Conservation (phyloP, 2,888 invertebrate genomes). For the Masnerella sp. region DNA sequence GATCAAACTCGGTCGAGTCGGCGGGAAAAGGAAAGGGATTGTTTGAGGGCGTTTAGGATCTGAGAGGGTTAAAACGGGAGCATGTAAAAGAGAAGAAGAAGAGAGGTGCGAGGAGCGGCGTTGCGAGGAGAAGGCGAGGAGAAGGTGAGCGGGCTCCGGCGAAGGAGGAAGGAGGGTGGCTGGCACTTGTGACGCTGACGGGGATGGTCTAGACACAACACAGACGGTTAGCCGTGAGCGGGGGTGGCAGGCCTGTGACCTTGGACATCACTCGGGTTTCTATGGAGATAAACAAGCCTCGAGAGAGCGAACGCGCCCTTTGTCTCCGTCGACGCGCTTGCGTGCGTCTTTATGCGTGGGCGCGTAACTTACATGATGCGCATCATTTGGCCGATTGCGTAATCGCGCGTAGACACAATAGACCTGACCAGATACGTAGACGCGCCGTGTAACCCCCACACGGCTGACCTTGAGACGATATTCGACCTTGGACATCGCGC, state of each 20-base stretch:
- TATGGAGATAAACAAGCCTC: conserved; percentile 71
- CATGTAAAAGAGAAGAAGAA: conserved; percentile 46
- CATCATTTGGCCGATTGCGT: conserved; percentile 59
- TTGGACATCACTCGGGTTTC: conserved; percentile 72
- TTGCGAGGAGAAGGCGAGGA: conserved; percentile 43
- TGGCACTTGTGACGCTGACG: conserved; percentile 59
- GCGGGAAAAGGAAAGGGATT: conserved; percentile 30
- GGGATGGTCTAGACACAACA: conserved; percentile 73
- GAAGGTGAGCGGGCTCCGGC: conserved; percentile 31
- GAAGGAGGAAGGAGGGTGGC: conserved; percentile 35
- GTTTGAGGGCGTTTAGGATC: conserved; percentile 44
- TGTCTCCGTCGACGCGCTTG: conserved; percentile 57
- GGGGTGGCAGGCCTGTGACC: conserved; percentile 70
- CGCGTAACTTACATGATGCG: conserved; percentile 55
- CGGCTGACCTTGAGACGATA: conserved; percentile 57
- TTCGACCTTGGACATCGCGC: conserved; percentile 55
- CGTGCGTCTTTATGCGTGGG: conserved; percentile 60
- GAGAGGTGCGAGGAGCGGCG: too few relatives aligned
- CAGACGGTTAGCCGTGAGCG: conserved; percentile 65
- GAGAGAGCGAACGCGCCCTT: conserved; percentile 52
- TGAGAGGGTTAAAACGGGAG: conserved; percentile 23
- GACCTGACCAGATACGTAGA: conserved; percentile 46
- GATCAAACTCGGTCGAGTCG: conserved; percentile 37
- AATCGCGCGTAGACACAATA: conserved; percentile 55
- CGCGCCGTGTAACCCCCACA: conserved; percentile 37